Evolutionary conservation across 2,888 invertebrate genomes (phyloP).

Genomic region (Xylota sylvarum): DNA sequence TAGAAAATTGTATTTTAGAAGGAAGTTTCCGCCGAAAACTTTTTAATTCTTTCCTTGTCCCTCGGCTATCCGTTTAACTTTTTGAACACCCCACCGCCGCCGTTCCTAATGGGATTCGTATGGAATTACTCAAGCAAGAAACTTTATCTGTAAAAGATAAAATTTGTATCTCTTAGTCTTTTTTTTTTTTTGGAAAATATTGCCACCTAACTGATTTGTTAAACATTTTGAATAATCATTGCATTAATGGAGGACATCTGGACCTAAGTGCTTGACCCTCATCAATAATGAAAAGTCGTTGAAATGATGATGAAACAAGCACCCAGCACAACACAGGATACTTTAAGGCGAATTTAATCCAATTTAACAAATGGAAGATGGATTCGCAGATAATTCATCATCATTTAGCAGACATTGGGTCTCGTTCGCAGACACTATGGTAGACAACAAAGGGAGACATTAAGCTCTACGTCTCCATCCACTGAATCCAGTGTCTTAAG

Average conservation of each 20-base stretch:
- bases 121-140: neutral
- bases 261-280: slow-evolving; percentile 18
- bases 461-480: slow-evolving; percentile 10
- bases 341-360: neutral
- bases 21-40: slow-evolving; percentile 15
- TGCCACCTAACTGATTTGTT: neutral
- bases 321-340: too few species aligned
- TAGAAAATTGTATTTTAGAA: slow-evolving; percentile 3
- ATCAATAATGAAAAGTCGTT: neutral
- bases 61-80: neutral
- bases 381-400: slow-evolving; percentile 38
- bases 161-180: neutral
- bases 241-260: neutral
- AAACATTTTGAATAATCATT: neutral
- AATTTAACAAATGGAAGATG: neutral
- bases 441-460: slow-evolving; percentile 14
- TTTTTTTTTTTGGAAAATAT: neutral
- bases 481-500: neutral
- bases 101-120: neutral
- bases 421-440: slow-evolving; percentile 1
- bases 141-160: neutral
- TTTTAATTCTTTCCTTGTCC: slow-evolving; percentile 20
- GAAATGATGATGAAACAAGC: neutral
- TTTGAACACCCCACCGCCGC: neutral
- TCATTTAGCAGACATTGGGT: slow-evolving; percentile 21